Base-by-base conservation (phyloP, 2,888 invertebrate species). In the Torymus auratus region DNA sequence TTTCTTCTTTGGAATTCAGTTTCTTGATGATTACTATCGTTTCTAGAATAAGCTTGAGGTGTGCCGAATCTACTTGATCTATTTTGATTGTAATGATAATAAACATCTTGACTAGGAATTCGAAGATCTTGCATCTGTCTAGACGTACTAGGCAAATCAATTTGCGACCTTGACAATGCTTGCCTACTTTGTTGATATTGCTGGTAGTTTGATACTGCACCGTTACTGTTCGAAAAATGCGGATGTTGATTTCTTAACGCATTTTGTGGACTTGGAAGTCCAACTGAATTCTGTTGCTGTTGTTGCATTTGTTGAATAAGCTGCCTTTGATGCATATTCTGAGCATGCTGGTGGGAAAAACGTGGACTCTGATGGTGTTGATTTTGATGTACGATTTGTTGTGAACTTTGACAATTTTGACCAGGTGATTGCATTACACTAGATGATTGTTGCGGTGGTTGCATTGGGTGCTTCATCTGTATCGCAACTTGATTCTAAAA, bases 121-220 rank as follows among this genome's bases (percentile, higher is more conserved):
- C 89, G 84, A 0, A 87, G 85, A 53, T 89, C 89, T 64, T 89
- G 86, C 5, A 83, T 73, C 20, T 89, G 90, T 58, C 88, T 84
- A 3, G 89, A 89, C 1, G 89, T 90, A 78, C 89, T 90, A 0
- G 90, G 90, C 55, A 90, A 83, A 78, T 90, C 90, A 67, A 90
- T 88, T 79, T 90, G 90, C 1, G 90, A 90, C 65, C 89, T 85
- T 4, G 90, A 88, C 72, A 90, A 89, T 0, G 87, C 86, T 64
- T 90, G 90, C 14, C 89, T 84, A 0, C 85, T 84, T 72, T 88
- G 88, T 60, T 88, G 90, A 69, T 89, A 88, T 72, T 89, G 90
- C 55, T 89, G 89, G 78, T 89, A 89, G 55, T 86, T 85, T 1
- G 87, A 71, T 61, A 71, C 3, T 11, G 61, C 0, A 50, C 10